phyloP scores from a whole-genome alignment of 64 coral and sea anemone species.

The Pachyseris speciosa region DNA sequence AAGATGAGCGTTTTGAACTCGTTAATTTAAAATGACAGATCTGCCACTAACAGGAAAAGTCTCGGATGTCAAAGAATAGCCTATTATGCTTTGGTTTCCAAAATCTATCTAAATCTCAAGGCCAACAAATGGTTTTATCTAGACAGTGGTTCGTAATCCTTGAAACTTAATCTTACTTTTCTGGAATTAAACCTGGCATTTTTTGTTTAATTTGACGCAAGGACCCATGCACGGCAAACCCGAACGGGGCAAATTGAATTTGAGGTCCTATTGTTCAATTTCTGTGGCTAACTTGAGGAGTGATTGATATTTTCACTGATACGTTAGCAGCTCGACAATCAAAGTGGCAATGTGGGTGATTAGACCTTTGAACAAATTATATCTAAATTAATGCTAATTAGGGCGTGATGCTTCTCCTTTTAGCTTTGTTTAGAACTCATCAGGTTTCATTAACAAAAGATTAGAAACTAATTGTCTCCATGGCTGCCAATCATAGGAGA shows the following conservation, averaged over 20 bases:
- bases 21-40: conserved; percentile 18
- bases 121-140: conserved; percentile 40
- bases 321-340: conserved; percentile 77
- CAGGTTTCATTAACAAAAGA: conserved; percentile 99
- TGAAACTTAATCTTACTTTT: conserved; percentile 46
- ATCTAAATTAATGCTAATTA: conserved; percentile 98
- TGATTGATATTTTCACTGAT: conserved; percentile 85
- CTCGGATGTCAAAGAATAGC: background rate
- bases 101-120: conserved; percentile 74
- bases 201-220: conserved; percentile 63
- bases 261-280: conserved; percentile 52
- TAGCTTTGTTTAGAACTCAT: conserved; percentile 90
- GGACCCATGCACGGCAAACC: conserved; percentile 1
- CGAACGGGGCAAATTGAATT: conserved; percentile 71
- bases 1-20: background rate
- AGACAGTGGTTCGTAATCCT: conserved; percentile 63
- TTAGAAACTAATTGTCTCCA: conserved; percentile 90
- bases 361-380: conserved; percentile 98
- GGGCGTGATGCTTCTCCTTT: conserved; percentile 91
- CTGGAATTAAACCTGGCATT: conserved; percentile 24
- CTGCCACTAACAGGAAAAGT: conserved; percentile 3
- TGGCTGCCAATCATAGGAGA: conserved; percentile 80
- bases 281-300: conserved; percentile 4
- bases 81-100: background rate
- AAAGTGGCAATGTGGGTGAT: conserved; percentile 80